Percentiles rank a stretch among this genome's conserved stretches.
Conservation (phyloP, 2,113 vertebrate species). For the Arvicanthis niloticus region DNA sequence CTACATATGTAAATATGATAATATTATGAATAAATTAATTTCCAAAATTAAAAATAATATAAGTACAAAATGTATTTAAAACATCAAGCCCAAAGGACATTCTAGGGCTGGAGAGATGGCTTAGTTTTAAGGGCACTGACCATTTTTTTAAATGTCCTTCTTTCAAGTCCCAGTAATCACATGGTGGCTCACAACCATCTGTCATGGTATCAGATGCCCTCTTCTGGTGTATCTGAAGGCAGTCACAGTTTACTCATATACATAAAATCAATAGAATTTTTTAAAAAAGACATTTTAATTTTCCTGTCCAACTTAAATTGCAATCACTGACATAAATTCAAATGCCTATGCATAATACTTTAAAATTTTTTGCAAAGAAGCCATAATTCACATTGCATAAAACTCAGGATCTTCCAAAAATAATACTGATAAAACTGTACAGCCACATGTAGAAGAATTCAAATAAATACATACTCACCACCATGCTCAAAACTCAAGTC, state of each 20-base stretch:
- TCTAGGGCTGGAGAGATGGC: too few relatives aligned
- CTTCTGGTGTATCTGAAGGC: too few relatives aligned
- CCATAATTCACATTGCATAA: not conserved
- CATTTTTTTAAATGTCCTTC: too few relatives aligned
- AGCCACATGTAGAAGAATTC: not conserved
- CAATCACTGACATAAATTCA: not conserved
- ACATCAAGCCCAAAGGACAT: not conserved
- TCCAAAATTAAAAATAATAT: not conserved
- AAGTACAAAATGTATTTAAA: not conserved
- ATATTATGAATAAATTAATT: not conserved
- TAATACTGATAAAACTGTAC: not conserved
- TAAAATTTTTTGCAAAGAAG: not conserved
- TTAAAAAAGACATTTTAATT: too few relatives aligned
- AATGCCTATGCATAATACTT: not conserved
- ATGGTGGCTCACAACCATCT: too few relatives aligned
- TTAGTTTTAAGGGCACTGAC: too few relatives aligned
- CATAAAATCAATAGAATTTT: too few relatives aligned
- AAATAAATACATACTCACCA: not conserved
- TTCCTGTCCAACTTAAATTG: not conserved
- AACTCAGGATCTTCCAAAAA: not conserved
- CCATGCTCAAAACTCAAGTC: too few relatives aligned
- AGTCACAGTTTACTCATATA: too few relatives aligned
- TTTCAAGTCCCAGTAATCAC: too few relatives aligned
- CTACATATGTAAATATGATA: not conserved
- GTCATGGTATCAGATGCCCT: too few relatives aligned